Evolutionary conservation across 1,140 invertebrate species (phyloP).

Genomic region (Pseudachorutes palmiensis): DNA sequence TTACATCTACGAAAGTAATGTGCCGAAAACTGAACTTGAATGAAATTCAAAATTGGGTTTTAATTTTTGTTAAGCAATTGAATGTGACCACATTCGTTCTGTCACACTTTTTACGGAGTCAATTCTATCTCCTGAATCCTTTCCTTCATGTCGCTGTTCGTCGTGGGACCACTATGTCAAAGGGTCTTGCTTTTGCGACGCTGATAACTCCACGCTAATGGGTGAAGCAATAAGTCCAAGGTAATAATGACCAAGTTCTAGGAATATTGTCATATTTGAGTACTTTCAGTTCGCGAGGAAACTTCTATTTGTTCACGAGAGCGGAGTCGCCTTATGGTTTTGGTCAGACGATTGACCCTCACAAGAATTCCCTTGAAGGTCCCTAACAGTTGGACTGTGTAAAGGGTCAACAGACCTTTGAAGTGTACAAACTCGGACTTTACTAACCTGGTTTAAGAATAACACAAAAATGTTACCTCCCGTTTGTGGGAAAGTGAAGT

Average conservation of each 20-base stretch:
- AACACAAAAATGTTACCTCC: too few species aligned
- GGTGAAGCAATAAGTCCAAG: not conserved
- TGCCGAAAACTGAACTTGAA: not conserved
- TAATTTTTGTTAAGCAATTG: conserved; percentile 18
- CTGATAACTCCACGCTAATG: not conserved
- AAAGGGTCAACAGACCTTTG: not conserved
- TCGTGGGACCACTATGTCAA: not conserved
- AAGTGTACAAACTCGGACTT: too few species aligned
- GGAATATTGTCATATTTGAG: not conserved
- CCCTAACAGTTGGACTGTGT: not conserved
- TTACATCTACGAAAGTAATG: conserved; percentile 11
- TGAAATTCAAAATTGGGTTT: conserved; percentile 5
- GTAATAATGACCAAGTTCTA: not conserved
- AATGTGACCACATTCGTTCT: conserved; percentile 23
- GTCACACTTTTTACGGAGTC: conserved; percentile 3
- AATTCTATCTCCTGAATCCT: conserved; percentile 1
- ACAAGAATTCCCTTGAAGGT: not conserved
- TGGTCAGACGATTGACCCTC: too few species aligned
- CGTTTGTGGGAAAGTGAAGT: too few species aligned
- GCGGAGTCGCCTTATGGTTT: not conserved
- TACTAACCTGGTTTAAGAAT: too few species aligned
- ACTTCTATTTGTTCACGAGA: not conserved
- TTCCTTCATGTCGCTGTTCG: not conserved
- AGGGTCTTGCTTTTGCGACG: conserved; percentile 1
- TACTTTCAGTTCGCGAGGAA: not conserved